Evolutionary conservation across 2,113 vertebrate species (phyloP), one percentile per base, ranked within the genome.

Genomic region (Cryptotis parvus): DNA sequence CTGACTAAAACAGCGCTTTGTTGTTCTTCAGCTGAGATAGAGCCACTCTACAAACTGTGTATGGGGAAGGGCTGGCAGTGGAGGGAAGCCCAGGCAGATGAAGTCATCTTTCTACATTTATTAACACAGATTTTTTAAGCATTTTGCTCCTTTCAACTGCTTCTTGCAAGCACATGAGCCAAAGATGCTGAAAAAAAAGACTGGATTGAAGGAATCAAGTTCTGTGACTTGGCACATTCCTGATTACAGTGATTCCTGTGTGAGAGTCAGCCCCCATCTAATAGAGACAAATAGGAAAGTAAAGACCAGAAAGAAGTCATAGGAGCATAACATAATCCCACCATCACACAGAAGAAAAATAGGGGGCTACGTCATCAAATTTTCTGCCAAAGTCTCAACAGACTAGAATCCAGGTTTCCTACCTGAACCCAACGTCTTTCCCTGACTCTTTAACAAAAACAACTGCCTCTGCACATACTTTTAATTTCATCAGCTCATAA

Each of bases 401-500:
- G 82, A 94, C 5, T 83, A 31, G 52, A 91, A 20, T 49, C 16
- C 0, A 43, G 22, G 65, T 73, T 89, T 63, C 41, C 27, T 61
- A 55, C 52, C 74, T 58, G 9, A 61, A 9, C 26, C 39, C 72
- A 83, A 31, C 84, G 66, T 29, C 16, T 65, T 3, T 63, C 26
- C 24, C 29, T 77, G 49, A 55, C 68, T 84, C 10, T 24, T 55
- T 80, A 80, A 84, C n/a, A n/a, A 18, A 94, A 81, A 91, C 16
- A 35, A 22, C 43, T 33, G n/a, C 27, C 70, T 9, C 31, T 83
- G 43, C 55, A 58, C 31, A 49, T 69, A 27, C 68, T 78, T 94
- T n/a, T n/a, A 70, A 89, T 58, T 89, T 89, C 31, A 29, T 86
- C 24, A 45, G 33, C 35, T 88, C 55, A 49, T 78, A 75, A 86